Percentiles rank a stretch among this genome's conserved stretches.
Evolutionary conservation across 2,797 vertebrate genomes (phyloP).

Genomic region (Taenioides sp.): DNA sequence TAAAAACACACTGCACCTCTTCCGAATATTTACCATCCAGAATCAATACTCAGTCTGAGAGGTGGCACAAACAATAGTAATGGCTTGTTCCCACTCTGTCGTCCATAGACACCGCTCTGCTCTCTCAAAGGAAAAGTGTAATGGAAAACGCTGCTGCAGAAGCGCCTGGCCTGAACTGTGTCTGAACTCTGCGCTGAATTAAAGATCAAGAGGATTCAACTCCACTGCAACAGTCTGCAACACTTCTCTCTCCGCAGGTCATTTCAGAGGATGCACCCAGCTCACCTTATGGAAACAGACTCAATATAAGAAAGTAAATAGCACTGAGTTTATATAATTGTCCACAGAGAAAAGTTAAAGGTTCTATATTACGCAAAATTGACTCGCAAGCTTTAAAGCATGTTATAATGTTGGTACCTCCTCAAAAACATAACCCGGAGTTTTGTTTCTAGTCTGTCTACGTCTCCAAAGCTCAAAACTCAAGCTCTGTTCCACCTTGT

Average conservation of each 20-base stretch:
- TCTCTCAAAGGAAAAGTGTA: conserved; percentile 10
- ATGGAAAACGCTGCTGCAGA: conserved; percentile 1
- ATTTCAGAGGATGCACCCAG: conserved; percentile 12
- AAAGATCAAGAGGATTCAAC: conserved; percentile 63
- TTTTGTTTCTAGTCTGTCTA: no score
- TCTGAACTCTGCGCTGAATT: conserved; percentile 68
- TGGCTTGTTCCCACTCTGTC: background rate
- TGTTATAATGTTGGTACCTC: no score
- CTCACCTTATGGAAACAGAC: background rate
- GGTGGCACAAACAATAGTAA: background rate
- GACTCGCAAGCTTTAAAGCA: no score
- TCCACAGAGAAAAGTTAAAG: background rate
- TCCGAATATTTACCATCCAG: background rate
- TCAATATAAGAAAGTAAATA: background rate
- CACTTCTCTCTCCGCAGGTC: conserved; percentile 17
- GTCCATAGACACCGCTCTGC: background rate
- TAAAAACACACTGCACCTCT: background rate
- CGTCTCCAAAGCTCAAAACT: no score
- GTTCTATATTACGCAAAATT: background rate
- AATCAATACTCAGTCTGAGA: background rate
- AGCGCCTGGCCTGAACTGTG: conserved; percentile 51
- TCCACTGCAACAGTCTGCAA: conserved; percentile 38
- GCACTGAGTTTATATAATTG: background rate
- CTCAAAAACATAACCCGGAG: no score
- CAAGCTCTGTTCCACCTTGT: no score